Evolutionary conservation across 2,888 invertebrate genomes (phyloP).

Genomic region (Caenorhabditis macrosperma): DNA sequence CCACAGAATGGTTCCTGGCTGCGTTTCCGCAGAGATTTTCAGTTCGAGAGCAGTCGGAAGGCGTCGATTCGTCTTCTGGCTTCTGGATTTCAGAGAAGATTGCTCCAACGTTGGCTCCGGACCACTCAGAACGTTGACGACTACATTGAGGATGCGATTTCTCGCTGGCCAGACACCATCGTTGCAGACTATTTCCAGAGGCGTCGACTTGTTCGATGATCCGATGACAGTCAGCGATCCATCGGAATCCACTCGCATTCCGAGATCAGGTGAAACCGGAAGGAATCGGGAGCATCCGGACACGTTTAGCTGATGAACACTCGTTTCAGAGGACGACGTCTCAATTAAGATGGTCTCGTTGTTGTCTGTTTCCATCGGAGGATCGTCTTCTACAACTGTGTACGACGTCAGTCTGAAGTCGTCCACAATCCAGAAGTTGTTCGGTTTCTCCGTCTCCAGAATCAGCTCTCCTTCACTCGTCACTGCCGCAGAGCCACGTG

Average conservation of each 20-base stretch:
- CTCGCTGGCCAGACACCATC: constrained; percentile 45
- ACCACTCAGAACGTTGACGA: background rate
- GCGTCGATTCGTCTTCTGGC: background rate
- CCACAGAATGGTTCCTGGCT: constrained; percentile 21
- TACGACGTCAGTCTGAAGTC: background rate
- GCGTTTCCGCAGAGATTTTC: constrained; percentile 4
- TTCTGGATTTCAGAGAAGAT: background rate
- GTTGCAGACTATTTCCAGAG: constrained; percentile 24
- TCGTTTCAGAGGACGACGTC: background rate
- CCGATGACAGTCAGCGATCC: constrained; percentile 1
- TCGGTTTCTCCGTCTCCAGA: constrained; percentile 6
- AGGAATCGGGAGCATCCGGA: constrained; percentile 19
- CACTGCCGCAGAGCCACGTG: constrained; percentile 28
- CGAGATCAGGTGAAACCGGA: background rate
- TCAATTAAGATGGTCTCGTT: background rate
- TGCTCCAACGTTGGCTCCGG: too few species aligned
- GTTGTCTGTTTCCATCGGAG: background rate
- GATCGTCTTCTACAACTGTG: background rate
- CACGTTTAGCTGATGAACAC: background rate
- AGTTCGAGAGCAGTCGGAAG: constrained; percentile 12
- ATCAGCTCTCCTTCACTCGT: constrained; percentile 3
- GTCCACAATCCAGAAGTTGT: constrained; percentile 29
- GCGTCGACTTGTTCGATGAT: background rate
- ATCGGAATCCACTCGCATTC: background rate
- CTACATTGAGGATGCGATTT: constrained; percentile 7